Evolutionary conservation across 2,113 vertebrate genomes (phyloP), one percentile per base, ranked within the genome.

Genomic region (Brienomyrus longianalis): DNA sequence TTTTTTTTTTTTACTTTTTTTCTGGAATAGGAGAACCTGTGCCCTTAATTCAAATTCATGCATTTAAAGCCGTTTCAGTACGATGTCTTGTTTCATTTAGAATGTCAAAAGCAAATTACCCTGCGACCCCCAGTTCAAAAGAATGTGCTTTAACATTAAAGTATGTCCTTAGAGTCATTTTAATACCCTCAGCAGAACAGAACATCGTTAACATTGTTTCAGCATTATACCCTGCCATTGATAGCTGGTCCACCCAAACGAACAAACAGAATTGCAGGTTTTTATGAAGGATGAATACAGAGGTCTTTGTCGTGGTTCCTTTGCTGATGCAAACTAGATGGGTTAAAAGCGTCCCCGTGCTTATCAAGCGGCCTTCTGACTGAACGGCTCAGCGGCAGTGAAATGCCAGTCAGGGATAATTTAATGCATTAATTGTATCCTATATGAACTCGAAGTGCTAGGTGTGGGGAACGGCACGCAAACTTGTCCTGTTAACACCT

Each of bases 21-120:
- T 43, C 15, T 19, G 74, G 17, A 80, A 39, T 43, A 80, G 35
- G 74, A 43, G 31, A 80, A 43, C 43, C 45, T 23, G 83, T 23
- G 83, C 39, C 83, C 45, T 47, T 84, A 84, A 48, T 84, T 48
- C 83, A 48, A 84, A 84, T 84, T 45, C 35, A 48, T n/a, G 45
- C 45, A 48, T 84, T 70, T 83, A 83, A 83, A 83, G 31, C 43
- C 15, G 35, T 83, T 84, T 84, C 45, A 48, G 39, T 3, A 3
- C 39, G 21, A 48, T 84, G 83, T 48, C 45, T 48, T 47, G 39
- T 47, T 47, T 84, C 19, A 84, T 83, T 83, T 83, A 19, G 77
- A 83, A 83, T 47, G 83, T 48, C 83, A 84, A 48, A 48, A 45
- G 83, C 83, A 84, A 48, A 84, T 84, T 84, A 48, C 39, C 83